Base-by-base conservation (phyloP, 2,113 vertebrate genomes). In the Anoura caudifer region DNA sequence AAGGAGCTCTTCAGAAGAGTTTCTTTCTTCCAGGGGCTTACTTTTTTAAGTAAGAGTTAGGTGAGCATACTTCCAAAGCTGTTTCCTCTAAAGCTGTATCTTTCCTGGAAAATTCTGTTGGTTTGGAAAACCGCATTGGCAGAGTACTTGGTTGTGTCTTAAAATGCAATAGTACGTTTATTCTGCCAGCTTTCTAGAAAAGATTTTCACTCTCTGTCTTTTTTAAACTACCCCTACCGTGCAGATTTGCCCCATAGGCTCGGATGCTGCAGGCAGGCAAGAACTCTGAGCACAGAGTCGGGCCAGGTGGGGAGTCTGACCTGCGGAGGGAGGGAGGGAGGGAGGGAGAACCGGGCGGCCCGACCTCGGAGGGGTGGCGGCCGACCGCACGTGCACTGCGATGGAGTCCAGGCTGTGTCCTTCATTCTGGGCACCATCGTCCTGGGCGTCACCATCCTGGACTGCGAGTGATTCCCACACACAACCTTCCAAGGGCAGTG, bases 341-440 rank as follows among this genome's bases (percentile, higher is more conserved):
- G 45, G 10, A 47, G 45, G 54, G 82, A 14, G 24, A 59, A 0
- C 24, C 15, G 14, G 63, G 38, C 3, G 43, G 1, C 33, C 41
- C 24, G 0, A 52, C 10, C 20, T 26, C 38, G 1, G 1, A 43
- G 56, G 38, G 52, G 11, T 2, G 33, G 47, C 0, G 1, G 16
- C 28, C 16, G 73, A 7, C 20, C 0, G 4, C 9, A 9, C 20
- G 0, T 36, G 28, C 4, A 3, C 28, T 4, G 63, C 0, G 0
- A 9, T 14, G 43, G 14, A 65, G 54, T 10, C 67, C 80, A 2
- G n/a, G 70, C 47, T 1, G 28, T 14, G 6, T 20, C 65, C 36
- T 61, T 28, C 15, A 1, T n/a, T 79, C 73, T 24, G 22, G 14
- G 54, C 54, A 11, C n/a, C 45, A 13, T 52, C 9, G 36, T 28